Conservation (phyloP, 2,113 vertebrate genomes). For the Piaya cayana region DNA sequence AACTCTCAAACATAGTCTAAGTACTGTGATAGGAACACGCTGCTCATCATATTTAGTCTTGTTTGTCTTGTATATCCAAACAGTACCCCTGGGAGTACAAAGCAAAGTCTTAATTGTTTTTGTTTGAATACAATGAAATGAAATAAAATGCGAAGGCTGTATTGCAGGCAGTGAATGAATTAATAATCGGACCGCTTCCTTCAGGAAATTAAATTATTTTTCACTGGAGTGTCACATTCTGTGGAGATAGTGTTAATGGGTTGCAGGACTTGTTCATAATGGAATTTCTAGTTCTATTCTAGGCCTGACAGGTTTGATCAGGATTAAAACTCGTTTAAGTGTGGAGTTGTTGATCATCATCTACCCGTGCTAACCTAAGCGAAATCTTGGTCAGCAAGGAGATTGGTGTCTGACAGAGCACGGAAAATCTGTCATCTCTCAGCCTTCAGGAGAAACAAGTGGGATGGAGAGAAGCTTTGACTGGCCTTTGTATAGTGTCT, state of each 20-base stretch:
- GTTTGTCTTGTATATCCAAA: conserved; percentile 45
- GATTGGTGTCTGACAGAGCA: neutral
- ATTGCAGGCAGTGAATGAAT: conserved; percentile 24
- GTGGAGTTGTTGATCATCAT: neutral
- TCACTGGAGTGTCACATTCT: neutral
- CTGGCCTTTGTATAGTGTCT: neutral
- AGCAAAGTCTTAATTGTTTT: conserved; percentile 45
- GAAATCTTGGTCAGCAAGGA: neutral
- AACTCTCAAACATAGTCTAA: neutral
- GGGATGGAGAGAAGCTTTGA: neutral
- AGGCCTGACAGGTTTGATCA: neutral
- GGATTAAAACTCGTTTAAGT: neutral
- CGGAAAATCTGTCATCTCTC: neutral
- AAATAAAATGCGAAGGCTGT: neutral
- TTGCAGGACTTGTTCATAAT: neutral
- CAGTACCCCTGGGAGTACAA: conserved; percentile 27
- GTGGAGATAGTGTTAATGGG: neutral
- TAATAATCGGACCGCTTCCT: conserved; percentile 17
- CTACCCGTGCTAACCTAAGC: neutral
- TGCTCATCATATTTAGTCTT: neutral
- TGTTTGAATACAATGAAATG: neutral
- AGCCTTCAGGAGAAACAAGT: neutral
- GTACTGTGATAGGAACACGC: neutral
- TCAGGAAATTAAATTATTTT: neutral
- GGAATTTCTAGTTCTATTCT: neutral